Conservation (phyloP, 2,797 vertebrate species). For the Sebastes baramenuke region DNA sequence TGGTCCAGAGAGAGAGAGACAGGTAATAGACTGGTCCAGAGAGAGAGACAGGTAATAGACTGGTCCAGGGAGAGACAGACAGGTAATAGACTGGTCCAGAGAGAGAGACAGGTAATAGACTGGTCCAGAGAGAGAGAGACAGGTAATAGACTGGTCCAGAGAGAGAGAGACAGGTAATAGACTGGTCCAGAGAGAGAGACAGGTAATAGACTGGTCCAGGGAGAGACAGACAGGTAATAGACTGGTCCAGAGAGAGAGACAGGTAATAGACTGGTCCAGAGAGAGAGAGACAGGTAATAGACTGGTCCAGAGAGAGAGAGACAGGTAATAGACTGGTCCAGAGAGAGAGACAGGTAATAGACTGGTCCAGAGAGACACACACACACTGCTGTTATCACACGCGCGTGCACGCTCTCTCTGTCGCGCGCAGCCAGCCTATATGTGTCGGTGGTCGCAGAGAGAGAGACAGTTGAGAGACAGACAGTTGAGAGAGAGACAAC, state of each 20-base stretch:
- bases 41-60: not conserved
- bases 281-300: too few relatives aligned
- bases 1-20: not conserved
- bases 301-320: too few relatives aligned
- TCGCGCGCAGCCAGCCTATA: not conserved
- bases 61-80: not conserved
- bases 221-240: not conserved
- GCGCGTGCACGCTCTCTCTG: not conserved
- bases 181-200: too few relatives aligned
- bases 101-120: too few relatives aligned
- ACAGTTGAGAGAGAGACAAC: too few relatives aligned
- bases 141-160: too few relatives aligned
- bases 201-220: too few relatives aligned
- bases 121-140: too few relatives aligned
- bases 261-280: not conserved
- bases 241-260: not conserved
- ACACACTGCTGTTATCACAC: constrained; percentile 9
- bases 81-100: too few relatives aligned
- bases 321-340: too few relatives aligned
- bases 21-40: not conserved
- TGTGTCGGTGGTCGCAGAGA: not conserved
- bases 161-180: too few relatives aligned
- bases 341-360: not conserved
- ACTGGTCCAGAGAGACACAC: not conserved
- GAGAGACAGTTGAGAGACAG: not conserved